phyloP scores from a whole-genome alignment of 2,113 vertebrate genomes.

The Orcinus orca region DNA sequence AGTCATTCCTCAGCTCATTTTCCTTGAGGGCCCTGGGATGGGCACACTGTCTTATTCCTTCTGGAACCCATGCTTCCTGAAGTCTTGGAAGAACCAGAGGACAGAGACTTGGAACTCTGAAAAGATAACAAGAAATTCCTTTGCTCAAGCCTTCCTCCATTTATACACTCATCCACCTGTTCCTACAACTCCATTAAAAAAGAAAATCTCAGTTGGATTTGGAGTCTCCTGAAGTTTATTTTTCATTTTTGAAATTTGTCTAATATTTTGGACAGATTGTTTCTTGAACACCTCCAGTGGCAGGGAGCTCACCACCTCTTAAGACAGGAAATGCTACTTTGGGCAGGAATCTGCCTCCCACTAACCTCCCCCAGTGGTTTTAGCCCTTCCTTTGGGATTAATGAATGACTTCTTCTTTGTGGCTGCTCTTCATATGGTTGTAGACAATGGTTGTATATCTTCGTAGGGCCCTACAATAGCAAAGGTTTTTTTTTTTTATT shows the following conservation, averaged over 20 bases:
- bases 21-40: accelerated
- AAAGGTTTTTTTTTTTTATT: background rate
- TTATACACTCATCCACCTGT: background rate
- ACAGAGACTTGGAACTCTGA: background rate
- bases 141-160: background rate
- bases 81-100: background rate
- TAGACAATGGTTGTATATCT: background rate
- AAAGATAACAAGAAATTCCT: background rate
- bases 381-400: background rate
- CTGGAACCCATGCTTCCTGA: background rate
- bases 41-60: background rate
- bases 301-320: background rate
- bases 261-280: background rate
- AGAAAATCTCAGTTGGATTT: background rate
- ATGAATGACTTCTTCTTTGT: background rate
- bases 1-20: background rate
- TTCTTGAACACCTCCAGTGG: background rate
- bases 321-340: background rate
- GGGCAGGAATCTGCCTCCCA: background rate
- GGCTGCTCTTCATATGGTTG: background rate
- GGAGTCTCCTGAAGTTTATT: background rate
- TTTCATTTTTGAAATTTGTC: background rate
- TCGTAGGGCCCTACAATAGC: background rate
- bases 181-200: background rate
- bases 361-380: background rate